Evolutionary conservation across 2,113 vertebrate genomes (phyloP), one percentile per base, ranked within the genome.

Genomic region (Brachypodius melanocephalos): DNA sequence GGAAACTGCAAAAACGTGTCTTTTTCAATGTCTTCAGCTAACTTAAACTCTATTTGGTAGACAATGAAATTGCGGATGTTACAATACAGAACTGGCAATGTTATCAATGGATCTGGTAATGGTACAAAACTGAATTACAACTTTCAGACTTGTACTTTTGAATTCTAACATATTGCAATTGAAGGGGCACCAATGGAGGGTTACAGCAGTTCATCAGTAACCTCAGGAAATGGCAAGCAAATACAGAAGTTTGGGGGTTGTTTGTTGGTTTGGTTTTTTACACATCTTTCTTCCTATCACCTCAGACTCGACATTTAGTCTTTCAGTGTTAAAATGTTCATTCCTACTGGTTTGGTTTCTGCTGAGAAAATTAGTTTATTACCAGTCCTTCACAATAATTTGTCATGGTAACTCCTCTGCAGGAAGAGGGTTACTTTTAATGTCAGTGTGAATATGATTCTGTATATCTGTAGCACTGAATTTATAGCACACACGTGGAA

Each of bases 341-440:
- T 67, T 91, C 78, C 85, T 86, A 82, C 48, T 48, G 40, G 61
- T 51, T 85, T 32, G 10, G 36, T 88, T 93, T 96, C 72, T 95
- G 86, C 80, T 90, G 68, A 96, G 43, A 97, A 89, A 93, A 95
- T 88, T 88, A 86, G 73, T 94, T 96, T 94, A 96, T 90, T 89
- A 86, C 49, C 73, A 88, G 71, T 62, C 43, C 72, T 88, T 91
- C 88, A 67, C 88, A 92, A 85, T 93, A 95, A 88, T 93, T 95
- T 96, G 95, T 91, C 21, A 8, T 40, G 32, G 95, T 94, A 96
- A 96, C 92, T 96, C 90, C 94, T 95, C 93, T 96, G 89, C 91
- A 97, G 80, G 22, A 96, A 93, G 81, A 96, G 76, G 55, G 36
- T 24, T 94, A 96, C 95, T 97, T 96, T 85, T 92, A 95, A 91